Evolutionary conservation across 2,797 vertebrate species (phyloP).

Genomic region (Huso huso): DNA sequence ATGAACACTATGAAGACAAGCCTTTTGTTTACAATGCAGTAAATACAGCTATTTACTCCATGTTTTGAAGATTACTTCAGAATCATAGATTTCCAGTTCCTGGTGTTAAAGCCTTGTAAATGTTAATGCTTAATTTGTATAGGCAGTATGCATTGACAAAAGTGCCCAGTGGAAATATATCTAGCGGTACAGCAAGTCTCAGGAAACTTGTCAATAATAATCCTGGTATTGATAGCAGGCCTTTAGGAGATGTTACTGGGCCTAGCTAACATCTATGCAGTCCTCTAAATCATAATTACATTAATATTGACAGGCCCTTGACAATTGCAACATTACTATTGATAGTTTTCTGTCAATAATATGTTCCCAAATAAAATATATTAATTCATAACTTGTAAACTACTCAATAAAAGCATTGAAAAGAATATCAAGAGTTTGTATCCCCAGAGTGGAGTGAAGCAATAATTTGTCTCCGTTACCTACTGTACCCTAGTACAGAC

Average conservation of each 20-base stretch:
- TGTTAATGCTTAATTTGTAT: conserved; percentile 90
- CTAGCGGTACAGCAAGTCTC: conserved; percentile 77
- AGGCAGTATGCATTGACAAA: conserved; percentile 84
- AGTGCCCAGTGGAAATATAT: conserved; percentile 89
- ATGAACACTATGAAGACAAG: conserved; percentile 28
- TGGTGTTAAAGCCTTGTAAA: conserved; percentile 77
- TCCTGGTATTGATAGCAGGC: conserved; percentile 91
- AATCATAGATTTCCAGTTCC: conserved; percentile 75
- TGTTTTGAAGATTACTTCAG: conserved; percentile 69
- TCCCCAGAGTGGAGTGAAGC: conserved; percentile 48
- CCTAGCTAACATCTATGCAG: conserved; percentile 87
- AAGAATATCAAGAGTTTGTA: conserved; percentile 61
- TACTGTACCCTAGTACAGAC: background rate
- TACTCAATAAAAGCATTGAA: conserved; percentile 77
- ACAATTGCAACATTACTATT: conserved; percentile 97
- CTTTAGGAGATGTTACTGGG: conserved; percentile 91
- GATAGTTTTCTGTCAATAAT: conserved; percentile 97
- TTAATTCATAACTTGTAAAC: conserved; percentile 92
- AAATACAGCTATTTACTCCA: conserved; percentile 58
- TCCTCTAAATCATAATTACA: conserved; percentile 93
- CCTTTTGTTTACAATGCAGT: conserved; percentile 39
- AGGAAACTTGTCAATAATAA: conserved; percentile 92
- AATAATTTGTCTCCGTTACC: conserved; percentile 30
- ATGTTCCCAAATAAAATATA: conserved; percentile 96
- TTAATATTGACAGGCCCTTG: conserved; percentile 92